These are phyloP conservation scores for Torymus auratus DNA, from an alignment of 2,888 invertebrate genomes.

Conservation along the genomic window DNA sequence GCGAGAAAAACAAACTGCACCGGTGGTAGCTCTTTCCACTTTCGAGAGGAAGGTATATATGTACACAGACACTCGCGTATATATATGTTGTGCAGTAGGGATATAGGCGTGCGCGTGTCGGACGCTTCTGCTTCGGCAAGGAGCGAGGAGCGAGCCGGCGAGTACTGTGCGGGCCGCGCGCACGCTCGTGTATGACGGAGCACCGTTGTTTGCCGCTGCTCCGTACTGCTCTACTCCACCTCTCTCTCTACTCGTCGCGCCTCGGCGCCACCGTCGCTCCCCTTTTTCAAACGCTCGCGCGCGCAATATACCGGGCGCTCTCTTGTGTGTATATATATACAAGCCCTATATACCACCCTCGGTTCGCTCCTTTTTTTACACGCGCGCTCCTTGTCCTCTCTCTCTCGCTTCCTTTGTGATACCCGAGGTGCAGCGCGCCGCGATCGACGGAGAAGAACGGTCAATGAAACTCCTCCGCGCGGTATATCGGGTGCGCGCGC, in stretches of 20 bases:
- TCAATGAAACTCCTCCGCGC: slow-evolving; percentile 16
- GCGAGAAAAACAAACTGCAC: too few relatives aligned
- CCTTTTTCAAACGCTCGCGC: slow-evolving; percentile 1
- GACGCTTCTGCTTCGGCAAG: not conserved
- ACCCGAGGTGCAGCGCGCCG: not conserved
- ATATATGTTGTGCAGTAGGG: too few relatives aligned
- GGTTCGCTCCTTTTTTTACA: too few relatives aligned
- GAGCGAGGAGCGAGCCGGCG: slow-evolving; percentile 12
- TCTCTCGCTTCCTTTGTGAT: too few relatives aligned
- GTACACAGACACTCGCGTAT: too few relatives aligned
- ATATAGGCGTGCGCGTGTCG: too few relatives aligned
- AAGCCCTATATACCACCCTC: too few relatives aligned
- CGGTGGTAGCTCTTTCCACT: too few relatives aligned
- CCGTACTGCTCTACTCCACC: not conserved
- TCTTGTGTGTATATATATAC: too few relatives aligned
- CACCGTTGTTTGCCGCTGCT: slow-evolving; percentile 35
- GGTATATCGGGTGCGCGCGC: slow-evolving; percentile 4
- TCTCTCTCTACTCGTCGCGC: not conserved
- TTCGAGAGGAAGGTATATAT: too few relatives aligned
- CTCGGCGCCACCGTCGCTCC: slow-evolving; percentile 37
- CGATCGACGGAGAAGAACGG: slow-evolving; percentile 50
- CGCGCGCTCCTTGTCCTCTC: too few relatives aligned
- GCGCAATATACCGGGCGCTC: slow-evolving; percentile 33
- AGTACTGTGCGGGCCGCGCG: slow-evolving; percentile 25
- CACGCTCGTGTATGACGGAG: slow-evolving; percentile 33